Percentiles rank a stretch among this genome's conserved stretches.
Evolutionary conservation across 1,140 invertebrate genomes (phyloP).

Genomic region (Ridgeia piscesae): DNA sequence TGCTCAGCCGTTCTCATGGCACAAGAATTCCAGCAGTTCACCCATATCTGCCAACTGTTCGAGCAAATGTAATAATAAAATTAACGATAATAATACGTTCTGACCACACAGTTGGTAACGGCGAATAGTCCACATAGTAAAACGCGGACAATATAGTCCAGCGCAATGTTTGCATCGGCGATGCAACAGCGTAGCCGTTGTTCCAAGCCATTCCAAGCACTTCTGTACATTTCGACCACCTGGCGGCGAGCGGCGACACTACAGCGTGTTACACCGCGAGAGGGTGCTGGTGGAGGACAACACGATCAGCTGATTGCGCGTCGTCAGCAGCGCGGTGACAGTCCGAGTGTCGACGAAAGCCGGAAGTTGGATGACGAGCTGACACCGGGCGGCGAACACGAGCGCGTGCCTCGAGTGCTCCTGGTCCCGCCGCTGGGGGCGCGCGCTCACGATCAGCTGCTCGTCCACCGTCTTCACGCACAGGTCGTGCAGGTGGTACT

Average conservation of each 20-base stretch:
- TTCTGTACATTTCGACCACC: background rate
- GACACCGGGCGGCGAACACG: background rate
- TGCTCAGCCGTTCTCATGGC: background rate
- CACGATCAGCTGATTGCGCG: conserved; percentile 1
- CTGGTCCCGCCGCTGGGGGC: background rate
- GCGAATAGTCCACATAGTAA: background rate
- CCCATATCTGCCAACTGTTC: background rate
- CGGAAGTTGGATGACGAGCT: conserved; percentile 7
- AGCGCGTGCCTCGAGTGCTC: background rate
- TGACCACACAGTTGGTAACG: background rate
- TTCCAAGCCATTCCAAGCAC: background rate
- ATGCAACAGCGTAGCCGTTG: background rate
- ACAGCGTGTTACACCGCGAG: background rate
- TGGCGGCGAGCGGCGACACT: background rate
- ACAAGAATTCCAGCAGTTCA: background rate
- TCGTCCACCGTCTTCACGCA: conserved; percentile 9
- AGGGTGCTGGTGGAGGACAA: background rate
- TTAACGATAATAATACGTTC: background rate
- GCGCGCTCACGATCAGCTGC: background rate
- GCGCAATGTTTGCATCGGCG: background rate
- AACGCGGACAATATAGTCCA: background rate
- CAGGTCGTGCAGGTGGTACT: background rate
- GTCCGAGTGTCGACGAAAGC: conserved; percentile 10
- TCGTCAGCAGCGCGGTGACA: background rate
- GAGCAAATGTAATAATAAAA: background rate